Conservation (phyloP, 2,113 vertebrate genomes). For the Anthoscopus minutus region DNA sequence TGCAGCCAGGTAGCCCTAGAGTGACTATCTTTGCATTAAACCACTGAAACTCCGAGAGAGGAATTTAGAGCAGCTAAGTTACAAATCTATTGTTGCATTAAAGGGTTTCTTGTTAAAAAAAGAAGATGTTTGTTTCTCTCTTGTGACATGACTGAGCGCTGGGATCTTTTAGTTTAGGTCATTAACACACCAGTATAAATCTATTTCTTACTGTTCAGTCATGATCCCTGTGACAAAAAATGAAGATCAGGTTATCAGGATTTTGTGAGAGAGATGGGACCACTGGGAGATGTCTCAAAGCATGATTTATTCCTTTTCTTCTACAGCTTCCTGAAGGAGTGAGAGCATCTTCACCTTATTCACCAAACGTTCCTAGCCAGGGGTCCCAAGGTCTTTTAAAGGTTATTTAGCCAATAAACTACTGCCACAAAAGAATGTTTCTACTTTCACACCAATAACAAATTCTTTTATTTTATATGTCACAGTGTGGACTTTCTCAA, state of each 20-base stretch:
- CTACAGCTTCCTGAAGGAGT: too few species aligned
- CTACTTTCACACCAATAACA: too few species aligned
- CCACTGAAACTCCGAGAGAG: background rate
- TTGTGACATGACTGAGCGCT: background rate
- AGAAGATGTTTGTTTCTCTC: background rate
- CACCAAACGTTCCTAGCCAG: too few species aligned
- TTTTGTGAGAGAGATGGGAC: too few species aligned
- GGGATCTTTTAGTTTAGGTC: background rate
- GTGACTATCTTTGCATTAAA: background rate
- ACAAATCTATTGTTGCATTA: background rate
- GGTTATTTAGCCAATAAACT: too few species aligned
- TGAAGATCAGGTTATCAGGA: background rate
- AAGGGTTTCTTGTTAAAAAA: background rate
- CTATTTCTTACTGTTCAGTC: background rate
- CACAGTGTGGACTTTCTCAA: too few species aligned
- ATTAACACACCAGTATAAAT: constrained; percentile 34
- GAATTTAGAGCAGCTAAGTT: background rate
- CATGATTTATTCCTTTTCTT: too few species aligned
- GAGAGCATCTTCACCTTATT: too few species aligned
- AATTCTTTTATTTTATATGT: too few species aligned
- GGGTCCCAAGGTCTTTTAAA: too few species aligned
- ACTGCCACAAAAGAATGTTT: too few species aligned
- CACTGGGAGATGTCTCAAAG: too few species aligned
- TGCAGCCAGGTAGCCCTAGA: background rate
- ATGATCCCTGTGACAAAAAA: background rate